Conservation (phyloP, 1,140 invertebrate species). For the Heliconius nattereri region DNA sequence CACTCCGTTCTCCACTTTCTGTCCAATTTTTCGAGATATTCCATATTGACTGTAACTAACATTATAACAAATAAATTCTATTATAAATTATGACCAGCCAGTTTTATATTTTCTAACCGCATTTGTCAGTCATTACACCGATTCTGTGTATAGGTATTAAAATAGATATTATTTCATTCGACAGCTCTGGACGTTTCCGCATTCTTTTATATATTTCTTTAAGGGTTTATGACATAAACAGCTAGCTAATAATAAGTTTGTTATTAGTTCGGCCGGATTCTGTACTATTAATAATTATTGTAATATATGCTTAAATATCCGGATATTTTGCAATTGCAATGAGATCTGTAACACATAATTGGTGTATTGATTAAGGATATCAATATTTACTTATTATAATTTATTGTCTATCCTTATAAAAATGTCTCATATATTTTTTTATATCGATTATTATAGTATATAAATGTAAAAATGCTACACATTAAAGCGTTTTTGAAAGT, state of each 20-base stretch:
- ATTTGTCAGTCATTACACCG: neutral
- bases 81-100: neutral
- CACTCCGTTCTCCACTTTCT: no score
- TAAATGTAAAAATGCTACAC: no score
- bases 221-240: constrained; percentile 18
- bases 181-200: constrained; percentile 11
- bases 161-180: constrained; percentile 15
- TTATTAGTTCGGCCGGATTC: constrained; percentile 2
- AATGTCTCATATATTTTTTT: neutral
- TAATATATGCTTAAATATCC: neutral
- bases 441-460: neutral
- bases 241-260: neutral
- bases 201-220: constrained; percentile 12
- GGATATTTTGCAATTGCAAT: constrained; percentile 9
- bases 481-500: no score
- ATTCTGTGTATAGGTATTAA: constrained; percentile 8
- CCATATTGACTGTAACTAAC: no score
- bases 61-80: no score
- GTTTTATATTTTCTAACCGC: constrained; percentile 2
- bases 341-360: neutral
- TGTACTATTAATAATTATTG: neutral
- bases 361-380: neutral
- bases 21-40: no score
- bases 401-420: neutral
- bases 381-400: neutral